These are phyloP conservation scores for Lacerta bilineata DNA, from an alignment of 2,797 vertebrate species.

Conservation along the genomic window DNA sequence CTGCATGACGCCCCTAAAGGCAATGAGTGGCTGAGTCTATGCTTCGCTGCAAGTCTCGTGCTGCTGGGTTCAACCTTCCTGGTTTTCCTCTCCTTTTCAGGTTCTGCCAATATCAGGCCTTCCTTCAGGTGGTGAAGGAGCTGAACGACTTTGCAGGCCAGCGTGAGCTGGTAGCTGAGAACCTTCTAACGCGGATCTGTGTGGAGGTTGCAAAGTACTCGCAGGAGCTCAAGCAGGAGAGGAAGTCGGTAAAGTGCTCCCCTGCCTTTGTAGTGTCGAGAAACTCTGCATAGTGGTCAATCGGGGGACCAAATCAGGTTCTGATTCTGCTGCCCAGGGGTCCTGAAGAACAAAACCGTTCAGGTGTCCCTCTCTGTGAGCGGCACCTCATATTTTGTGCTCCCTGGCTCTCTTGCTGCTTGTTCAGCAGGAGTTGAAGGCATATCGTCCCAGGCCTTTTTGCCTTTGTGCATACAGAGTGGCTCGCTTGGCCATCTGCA, in stretches of 20 bases:
- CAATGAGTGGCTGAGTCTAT: too few relatives aligned
- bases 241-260: slow-evolving; percentile 85
- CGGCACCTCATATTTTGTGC: neutral
- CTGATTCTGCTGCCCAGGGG: neutral
- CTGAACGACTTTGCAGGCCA: slow-evolving; percentile 92
- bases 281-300: neutral
- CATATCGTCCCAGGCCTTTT: neutral
- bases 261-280: neutral
- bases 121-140: slow-evolving; percentile 89
- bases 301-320: neutral
- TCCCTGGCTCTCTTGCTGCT: neutral
- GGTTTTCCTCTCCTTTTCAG: slow-evolving; percentile 63
- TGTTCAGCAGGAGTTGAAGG: neutral
- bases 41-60: neutral
- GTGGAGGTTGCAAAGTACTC: slow-evolving; percentile 90
- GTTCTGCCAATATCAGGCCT: slow-evolving; percentile 89
- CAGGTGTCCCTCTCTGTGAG: neutral
- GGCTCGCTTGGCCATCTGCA: neutral
- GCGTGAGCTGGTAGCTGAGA: slow-evolving; percentile 91
- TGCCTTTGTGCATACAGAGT: neutral
- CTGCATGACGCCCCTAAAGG: neutral
- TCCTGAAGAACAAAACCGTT: neutral
- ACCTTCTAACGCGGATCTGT: slow-evolving; percentile 89
- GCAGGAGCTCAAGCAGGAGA: slow-evolving; percentile 91
- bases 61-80: neutral